phyloP scores from a whole-genome alignment of 2,888 invertebrate genomes.

The Netelia inedita region DNA sequence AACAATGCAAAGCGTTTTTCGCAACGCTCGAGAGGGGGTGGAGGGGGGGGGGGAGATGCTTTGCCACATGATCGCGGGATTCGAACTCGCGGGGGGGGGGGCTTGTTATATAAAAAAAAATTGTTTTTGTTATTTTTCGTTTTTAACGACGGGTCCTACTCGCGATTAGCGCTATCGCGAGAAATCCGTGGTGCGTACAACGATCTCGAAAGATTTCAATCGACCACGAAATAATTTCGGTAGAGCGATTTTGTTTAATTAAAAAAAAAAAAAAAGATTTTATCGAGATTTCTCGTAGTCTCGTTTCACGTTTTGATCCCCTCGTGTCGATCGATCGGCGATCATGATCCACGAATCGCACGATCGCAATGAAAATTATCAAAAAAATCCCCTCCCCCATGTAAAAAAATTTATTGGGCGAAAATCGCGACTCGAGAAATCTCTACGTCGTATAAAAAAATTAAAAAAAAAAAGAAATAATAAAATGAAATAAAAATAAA shows the following conservation, averaged over 20 bases:
- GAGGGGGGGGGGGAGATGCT: not conserved
- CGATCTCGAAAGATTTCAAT: too few relatives aligned
- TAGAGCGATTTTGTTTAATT: not conserved
- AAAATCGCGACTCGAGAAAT: constrained; percentile 39
- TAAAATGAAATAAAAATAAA: constrained; percentile 34
- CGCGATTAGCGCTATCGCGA: too few relatives aligned
- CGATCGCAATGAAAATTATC: not conserved
- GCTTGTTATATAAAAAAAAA: not conserved
- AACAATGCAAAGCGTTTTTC: constrained; percentile 69
- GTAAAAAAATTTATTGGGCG: too few relatives aligned
- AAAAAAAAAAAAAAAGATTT: constrained; percentile 21
- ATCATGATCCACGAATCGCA: too few relatives aligned
- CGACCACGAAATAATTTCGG: too few relatives aligned
- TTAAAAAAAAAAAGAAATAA: constrained; percentile 29
- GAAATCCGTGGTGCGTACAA: too few relatives aligned
- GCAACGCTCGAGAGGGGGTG: constrained; percentile 22
- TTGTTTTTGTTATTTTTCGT: constrained; percentile 19
- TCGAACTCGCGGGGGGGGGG: constrained; percentile 38
- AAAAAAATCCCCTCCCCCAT: too few relatives aligned
- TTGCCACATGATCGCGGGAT: constrained; percentile 38
- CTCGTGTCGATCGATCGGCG: too few relatives aligned
- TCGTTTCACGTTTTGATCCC: not conserved
- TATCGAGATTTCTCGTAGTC: constrained; percentile 40
- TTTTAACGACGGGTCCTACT: too few relatives aligned
- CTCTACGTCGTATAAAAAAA: constrained; percentile 32